Conservation (phyloP, 1,140 invertebrate species). For the Cotesia glomerata region DNA sequence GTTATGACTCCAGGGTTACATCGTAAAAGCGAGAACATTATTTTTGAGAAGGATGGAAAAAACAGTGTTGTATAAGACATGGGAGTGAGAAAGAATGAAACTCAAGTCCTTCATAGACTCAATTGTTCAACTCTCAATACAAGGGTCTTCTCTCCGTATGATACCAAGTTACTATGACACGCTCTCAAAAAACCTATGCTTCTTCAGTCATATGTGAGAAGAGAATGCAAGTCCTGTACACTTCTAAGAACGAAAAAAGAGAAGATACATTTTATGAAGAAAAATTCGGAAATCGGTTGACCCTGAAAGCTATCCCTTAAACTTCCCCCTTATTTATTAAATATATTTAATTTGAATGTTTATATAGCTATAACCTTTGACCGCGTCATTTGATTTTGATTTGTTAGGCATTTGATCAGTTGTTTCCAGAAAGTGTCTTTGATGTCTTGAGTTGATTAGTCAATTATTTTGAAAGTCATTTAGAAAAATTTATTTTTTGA, state of each 20-base stretch:
- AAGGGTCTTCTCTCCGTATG: constrained; percentile 7
- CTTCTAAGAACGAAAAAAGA: neutral
- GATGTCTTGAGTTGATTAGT: too few relatives aligned
- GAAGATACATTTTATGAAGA: neutral
- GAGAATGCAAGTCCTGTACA: neutral
- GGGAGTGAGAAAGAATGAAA: constrained; percentile 1
- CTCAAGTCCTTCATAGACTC: neutral
- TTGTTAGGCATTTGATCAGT: too few relatives aligned
- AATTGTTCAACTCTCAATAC: constrained; percentile 17
- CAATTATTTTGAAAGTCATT: too few relatives aligned
- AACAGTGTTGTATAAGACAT: neutral
- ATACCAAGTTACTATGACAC: neutral
- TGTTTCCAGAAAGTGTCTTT: too few relatives aligned
- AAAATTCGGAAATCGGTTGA: neutral
- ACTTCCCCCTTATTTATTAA: neutral
- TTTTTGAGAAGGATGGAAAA: constrained; percentile 9
- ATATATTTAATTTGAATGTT: too few relatives aligned
- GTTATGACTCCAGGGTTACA: constrained; percentile 47
- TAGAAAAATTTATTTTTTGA: too few relatives aligned
- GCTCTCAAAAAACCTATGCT: neutral
- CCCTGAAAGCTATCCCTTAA: neutral
- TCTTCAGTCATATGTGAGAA: neutral
- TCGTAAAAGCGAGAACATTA: constrained; percentile 29
- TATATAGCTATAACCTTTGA: too few relatives aligned
- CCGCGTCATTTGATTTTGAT: too few relatives aligned